Evolutionary conservation across 1,140 invertebrate species (phyloP).

Genomic region (Pseudoatta argentina): DNA sequence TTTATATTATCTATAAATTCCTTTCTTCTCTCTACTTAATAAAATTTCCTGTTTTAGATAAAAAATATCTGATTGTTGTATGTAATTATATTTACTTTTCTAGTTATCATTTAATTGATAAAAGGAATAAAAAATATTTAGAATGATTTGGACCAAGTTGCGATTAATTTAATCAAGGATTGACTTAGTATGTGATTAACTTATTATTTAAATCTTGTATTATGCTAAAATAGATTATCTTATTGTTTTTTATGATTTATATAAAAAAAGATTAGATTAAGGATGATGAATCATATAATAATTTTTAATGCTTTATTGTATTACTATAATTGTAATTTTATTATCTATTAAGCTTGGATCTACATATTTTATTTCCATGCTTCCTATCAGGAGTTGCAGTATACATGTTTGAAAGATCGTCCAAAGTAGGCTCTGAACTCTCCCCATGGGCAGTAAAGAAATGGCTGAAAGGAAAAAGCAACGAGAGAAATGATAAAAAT

Average conservation of each 20-base stretch:
- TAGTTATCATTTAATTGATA: background rate
- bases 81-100: too few relatives aligned
- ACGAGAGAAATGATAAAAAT: constrained; percentile 85
- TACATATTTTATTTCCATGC: constrained; percentile 70
- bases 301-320: background rate
- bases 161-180: background rate
- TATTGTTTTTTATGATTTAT: background rate
- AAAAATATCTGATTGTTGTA: too few relatives aligned
- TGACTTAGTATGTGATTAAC: background rate
- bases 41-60: too few relatives aligned
- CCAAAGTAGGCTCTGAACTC: constrained; percentile 88
- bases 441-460: constrained; percentile 95
- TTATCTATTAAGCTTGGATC: background rate
- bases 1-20: too few relatives aligned
- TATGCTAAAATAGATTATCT: background rate
- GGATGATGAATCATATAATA: background rate
- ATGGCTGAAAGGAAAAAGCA: constrained; percentile 83
- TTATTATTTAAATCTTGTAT: background rate
- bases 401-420: constrained; percentile 91
- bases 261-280: background rate
- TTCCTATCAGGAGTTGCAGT: constrained; percentile 90
- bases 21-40: too few relatives aligned
- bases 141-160: background rate
- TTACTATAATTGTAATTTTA: background rate
- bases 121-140: background rate